These are phyloP conservation scores for Eupsilia transversa DNA, from an alignment of 2,888 invertebrate genomes.

Conservation along the genomic window DNA sequence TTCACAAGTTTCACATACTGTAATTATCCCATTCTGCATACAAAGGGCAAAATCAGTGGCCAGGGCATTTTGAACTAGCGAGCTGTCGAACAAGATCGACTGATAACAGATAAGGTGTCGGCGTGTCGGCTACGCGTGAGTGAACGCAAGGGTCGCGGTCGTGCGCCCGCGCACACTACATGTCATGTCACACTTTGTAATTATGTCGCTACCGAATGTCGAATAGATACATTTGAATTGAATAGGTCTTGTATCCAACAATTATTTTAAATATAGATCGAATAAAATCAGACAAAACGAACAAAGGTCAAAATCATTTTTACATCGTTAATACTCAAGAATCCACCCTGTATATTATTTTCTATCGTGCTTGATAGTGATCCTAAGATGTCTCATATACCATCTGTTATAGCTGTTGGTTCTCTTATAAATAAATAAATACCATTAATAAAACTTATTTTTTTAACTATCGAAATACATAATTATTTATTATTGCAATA, in stretches of 20 bases:
- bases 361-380: too few relatives aligned
- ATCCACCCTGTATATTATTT: too few relatives aligned
- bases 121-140: constrained; percentile 58
- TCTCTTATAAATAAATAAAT: too few relatives aligned
- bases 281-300: not conserved
- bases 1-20: constrained; percentile 24
- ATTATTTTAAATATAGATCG: not conserved
- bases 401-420: too few relatives aligned
- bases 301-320: not conserved
- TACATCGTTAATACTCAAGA: too few relatives aligned
- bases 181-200: constrained; percentile 28
- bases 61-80: constrained; percentile 30
- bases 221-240: constrained; percentile 5
- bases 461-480: too few relatives aligned
- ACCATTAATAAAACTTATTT: too few relatives aligned
- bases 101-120: constrained; percentile 61
- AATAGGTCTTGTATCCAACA: not conserved
- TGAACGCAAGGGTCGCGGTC: constrained; percentile 63
- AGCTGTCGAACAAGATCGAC: constrained; percentile 52
- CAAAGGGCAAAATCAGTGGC: constrained; percentile 42
- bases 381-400: too few relatives aligned
- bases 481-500: too few relatives aligned
- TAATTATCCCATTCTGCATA: constrained; percentile 27
- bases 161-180: constrained; percentile 35
- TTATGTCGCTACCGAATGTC: not conserved